phyloP scores from a whole-genome alignment of 2,888 invertebrate species.

The Raillietiella orientalis region DNA sequence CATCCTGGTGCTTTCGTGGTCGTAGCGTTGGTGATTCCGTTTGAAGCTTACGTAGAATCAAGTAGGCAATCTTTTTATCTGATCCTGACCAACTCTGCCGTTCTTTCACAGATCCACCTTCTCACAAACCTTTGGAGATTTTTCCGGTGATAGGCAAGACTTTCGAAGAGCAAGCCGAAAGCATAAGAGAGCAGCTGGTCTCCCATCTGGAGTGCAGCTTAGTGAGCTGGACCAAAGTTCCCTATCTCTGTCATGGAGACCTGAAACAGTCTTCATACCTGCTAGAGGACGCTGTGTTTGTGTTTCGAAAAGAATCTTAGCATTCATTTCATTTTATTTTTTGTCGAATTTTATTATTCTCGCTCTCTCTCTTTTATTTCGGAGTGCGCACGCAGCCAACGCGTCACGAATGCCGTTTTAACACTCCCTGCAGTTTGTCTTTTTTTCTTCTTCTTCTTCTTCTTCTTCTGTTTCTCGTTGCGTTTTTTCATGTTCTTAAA shows the following conservation, averaged over 20 bases:
- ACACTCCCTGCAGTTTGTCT: too few relatives aligned
- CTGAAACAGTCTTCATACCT: constrained; percentile 25
- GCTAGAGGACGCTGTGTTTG: constrained; percentile 15
- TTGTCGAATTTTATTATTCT: too few relatives aligned
- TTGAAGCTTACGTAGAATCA: constrained; percentile 71
- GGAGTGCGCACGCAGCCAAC: too few relatives aligned
- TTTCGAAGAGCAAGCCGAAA: constrained; percentile 45
- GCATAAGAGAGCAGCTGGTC: constrained; percentile 24
- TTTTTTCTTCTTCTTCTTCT: too few relatives aligned
- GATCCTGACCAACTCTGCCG: not conserved
- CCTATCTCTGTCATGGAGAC: constrained; percentile 91
- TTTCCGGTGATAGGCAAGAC: constrained; percentile 27
- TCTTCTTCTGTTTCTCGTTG: too few relatives aligned
- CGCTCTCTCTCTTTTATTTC: too few relatives aligned
- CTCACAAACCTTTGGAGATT: constrained; percentile 31
- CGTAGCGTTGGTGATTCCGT: constrained; percentile 73
- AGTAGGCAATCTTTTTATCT: constrained; percentile 24
- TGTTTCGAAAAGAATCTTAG: constrained; percentile 8
- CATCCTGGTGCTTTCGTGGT: constrained; percentile 37
- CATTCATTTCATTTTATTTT: too few relatives aligned
- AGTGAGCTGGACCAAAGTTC: constrained; percentile 55
- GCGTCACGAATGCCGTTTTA: too few relatives aligned
- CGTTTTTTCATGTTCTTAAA: too few relatives aligned
- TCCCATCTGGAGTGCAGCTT: constrained; percentile 29
- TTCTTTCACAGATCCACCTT: too few relatives aligned